Percentiles rank a stretch among this genome's conserved stretches.
Evolutionary conservation across 2,113 vertebrate genomes (phyloP).

Genomic region (Cheilinus undulatus): DNA sequence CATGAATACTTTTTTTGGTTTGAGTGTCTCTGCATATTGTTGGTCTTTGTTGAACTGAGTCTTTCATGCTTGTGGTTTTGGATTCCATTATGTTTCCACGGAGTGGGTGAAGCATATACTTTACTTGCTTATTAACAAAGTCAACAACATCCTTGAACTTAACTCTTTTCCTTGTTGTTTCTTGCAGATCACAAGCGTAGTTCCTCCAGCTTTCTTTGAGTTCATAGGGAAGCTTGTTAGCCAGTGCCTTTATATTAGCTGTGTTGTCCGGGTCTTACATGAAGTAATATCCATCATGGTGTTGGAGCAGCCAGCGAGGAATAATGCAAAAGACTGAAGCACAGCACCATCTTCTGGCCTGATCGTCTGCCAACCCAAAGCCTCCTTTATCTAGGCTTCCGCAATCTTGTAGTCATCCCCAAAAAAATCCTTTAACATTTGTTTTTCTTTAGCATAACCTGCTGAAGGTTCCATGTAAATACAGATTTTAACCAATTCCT

Average conservation of each 20-base stretch:
- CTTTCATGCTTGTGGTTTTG: neutral
- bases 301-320: too few species aligned
- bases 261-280: too few species aligned
- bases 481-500: constrained; percentile 48
- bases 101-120: neutral
- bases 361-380: constrained; percentile 29
- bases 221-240: constrained; percentile 23
- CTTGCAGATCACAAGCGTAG: constrained; percentile 27
- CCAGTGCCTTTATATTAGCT: constrained; percentile 2
- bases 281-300: too few species aligned
- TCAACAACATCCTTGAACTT: constrained; percentile 19
- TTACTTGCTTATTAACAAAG: neutral
- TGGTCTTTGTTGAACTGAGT: neutral
- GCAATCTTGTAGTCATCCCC: constrained; percentile 8
- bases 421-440: constrained; percentile 39
- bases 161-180: constrained; percentile 24
- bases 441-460: constrained; percentile 35
- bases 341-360: constrained; percentile 21
- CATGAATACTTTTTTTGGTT: neutral
- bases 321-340: too few species aligned
- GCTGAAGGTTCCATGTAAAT: constrained; percentile 43
- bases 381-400: constrained; percentile 40
- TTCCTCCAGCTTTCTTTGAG: constrained; percentile 46
- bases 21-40: neutral
- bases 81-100: neutral